Base-by-base conservation (phyloP, 2,888 invertebrate genomes). In the Bursaphelenchus okinawaensis region DNA sequence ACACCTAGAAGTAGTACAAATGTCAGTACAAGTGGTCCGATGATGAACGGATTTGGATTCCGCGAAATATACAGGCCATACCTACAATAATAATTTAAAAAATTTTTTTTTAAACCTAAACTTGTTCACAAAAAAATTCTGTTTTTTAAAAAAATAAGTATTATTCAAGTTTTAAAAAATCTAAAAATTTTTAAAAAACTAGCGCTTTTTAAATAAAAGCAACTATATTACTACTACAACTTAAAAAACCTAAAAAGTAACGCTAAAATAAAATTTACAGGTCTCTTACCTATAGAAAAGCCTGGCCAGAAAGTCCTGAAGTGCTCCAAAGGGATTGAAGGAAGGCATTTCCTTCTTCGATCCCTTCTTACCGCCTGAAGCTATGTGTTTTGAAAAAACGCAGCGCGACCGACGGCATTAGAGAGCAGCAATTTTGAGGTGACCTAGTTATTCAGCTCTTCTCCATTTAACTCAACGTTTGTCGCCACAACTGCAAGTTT, bases 241-340 rank as follows among this genome's bases (percentile, higher is more conserved):
- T n/a, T n/a, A n/a, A n/a, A n/a, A n/a, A n/a, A n/a, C n/a, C n/a
- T 24, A n/a, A 62, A 58, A 40, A 28, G 19, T 31, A 19, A 29
- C 7, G 26, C 23, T 24, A n/a, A 4, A 52, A 7, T 22, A 12
- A 16, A 0, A 29, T 12, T 58, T 54, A 22, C 28, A 23, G 3
- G 52, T 20, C 23, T 31, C 52, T 54, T 28, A 73, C 74, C 60
- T 69, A 64, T 75, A 79, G 63, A 79, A 79, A 24, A 71, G 65
- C 27, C 66, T 63, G 52, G 79, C 77, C 12, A 79, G 69, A 26
- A 74, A 75, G 61, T 79, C 78, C 64, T 79, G 79, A 29, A 79
- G 69, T 22, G 75, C 50, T 12, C 79, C 79, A 59, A 79, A 75
- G 24, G 79, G 79, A 67, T 79, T 79, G 57, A 72, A 54, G 50